These are phyloP conservation scores for Catonia carolina DNA, from an alignment of 2,888 invertebrate genomes.

Conservation along the genomic window DNA sequence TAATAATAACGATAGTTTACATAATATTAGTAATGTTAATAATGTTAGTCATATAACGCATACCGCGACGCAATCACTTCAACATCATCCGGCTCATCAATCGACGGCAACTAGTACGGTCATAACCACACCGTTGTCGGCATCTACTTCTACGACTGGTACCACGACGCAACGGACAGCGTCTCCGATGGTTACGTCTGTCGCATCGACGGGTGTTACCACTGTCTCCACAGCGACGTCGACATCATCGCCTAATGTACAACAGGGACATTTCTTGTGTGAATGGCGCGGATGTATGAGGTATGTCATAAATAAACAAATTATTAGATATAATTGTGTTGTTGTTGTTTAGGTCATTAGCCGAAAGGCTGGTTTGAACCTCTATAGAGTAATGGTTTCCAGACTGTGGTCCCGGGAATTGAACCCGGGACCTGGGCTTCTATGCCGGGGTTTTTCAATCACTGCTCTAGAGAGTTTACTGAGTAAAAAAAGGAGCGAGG, in stretches of 20 bases:
- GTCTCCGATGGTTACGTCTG: constrained; percentile 33
- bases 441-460: too few species aligned
- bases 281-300: constrained; percentile 88
- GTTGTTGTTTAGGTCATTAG: too few species aligned
- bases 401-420: too few species aligned
- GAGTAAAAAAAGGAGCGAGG: too few species aligned
- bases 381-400: too few species aligned
- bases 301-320: constrained; percentile 44
- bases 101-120: not conserved
- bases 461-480: too few species aligned
- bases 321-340: too few species aligned
- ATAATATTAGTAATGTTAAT: not conserved
- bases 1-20: not conserved
- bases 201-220: constrained; percentile 23
- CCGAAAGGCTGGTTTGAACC: too few species aligned
- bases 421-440: too few species aligned
- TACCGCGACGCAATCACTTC: not conserved
- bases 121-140: not conserved
- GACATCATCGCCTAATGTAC: constrained; percentile 23
- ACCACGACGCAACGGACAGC: constrained; percentile 34
- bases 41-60: too few species aligned
- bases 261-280: constrained; percentile 51
- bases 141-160: constrained; percentile 30
- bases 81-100: not conserved
- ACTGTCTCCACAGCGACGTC: constrained; percentile 15